Base-by-base conservation (phyloP, 2,797 vertebrate genomes). In the Taeniopygia guttata region DNA sequence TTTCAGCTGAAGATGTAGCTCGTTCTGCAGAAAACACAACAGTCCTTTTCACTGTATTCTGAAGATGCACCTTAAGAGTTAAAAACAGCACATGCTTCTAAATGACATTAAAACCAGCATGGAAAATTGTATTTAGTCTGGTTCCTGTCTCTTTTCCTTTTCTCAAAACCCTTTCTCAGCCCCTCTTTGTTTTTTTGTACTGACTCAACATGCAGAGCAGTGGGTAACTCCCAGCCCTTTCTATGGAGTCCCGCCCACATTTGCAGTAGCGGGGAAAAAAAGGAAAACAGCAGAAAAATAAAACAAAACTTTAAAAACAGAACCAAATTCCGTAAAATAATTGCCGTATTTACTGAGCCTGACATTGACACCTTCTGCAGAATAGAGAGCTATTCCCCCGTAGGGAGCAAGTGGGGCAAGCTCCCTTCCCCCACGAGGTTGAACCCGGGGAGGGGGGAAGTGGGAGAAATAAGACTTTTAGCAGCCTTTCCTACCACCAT, bases 381-480 rank as follows among this genome's bases (percentile, higher is more conserved):
- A 68, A 46, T 25, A 27, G 36, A 14, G 16, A 25, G 19, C 1
- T 3, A 46, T 13, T 59, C 13, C 51, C n/a, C 22, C 1, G 7
- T 1, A 43, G 26, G 12, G 11, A 74, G 20, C 0, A 10, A 94
- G 40, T 0, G 2, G 34, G 46, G 15, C 2, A 10, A 63, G 16
- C 6, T 80, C 45, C 60, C 73, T 68, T 52, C 45, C 29, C 38
- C n/a, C 42, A 19, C 3, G 19, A 36, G 16, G 52, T 5, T 16
- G 73, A 43, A 49, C 25, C 2, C 2, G 18, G 29, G 46, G 22
- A 30, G 18, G 29, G 46, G 22, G 30, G 16, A 69, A 87, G 51
- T 2, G 4, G 62, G 78, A 87, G 51, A 81, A 87, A 38, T 6
- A 18, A 62, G 43, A 42, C 43, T 56, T 78, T 20, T 1, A 38